Evolutionary conservation across 2,113 vertebrate species (phyloP).

Genomic region (Phaethon lepturus): DNA sequence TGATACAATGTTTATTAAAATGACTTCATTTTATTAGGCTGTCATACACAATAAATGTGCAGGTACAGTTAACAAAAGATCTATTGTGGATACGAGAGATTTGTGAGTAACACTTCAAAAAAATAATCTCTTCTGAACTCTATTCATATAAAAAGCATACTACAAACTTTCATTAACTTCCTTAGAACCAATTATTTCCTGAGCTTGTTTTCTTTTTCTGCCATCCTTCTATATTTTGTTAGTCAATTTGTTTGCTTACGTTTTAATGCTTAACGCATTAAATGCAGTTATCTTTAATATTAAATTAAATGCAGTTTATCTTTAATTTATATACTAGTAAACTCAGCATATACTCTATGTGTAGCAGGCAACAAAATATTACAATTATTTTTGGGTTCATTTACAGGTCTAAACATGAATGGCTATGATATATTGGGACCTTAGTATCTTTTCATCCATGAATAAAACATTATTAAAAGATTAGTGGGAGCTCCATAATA

Average conservation of each 20-base stretch:
- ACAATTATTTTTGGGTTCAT: constrained; percentile 2
- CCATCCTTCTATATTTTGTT: not conserved
- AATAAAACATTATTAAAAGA: constrained; percentile 42
- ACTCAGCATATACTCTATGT: not conserved
- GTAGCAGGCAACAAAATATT: constrained; percentile 25
- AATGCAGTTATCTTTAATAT: constrained; percentile 55
- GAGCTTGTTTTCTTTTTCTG: constrained; percentile 46
- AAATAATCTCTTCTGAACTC: constrained; percentile 62
- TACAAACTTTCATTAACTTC: constrained; percentile 69
- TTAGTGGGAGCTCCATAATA: not conserved
- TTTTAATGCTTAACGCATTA: constrained; percentile 61
- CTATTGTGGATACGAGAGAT: constrained; percentile 70
- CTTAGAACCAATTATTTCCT: constrained; percentile 63
- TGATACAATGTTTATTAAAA: constrained; percentile 84
- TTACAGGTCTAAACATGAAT: constrained; percentile 24
- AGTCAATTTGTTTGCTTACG: constrained; percentile 49
- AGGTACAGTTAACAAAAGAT: constrained; percentile 77
- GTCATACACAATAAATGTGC: constrained; percentile 79
- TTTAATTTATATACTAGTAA: constrained; percentile 31
- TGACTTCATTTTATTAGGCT: constrained; percentile 83
- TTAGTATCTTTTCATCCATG: constrained; percentile 24
- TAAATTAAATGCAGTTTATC: constrained; percentile 59
- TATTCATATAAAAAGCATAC: constrained; percentile 45
- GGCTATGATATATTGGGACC: not conserved
- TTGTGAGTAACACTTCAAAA: constrained; percentile 67